These are phyloP conservation scores for Macaria notata DNA, from an alignment of 2,888 invertebrate genomes.

Conservation along the genomic window DNA sequence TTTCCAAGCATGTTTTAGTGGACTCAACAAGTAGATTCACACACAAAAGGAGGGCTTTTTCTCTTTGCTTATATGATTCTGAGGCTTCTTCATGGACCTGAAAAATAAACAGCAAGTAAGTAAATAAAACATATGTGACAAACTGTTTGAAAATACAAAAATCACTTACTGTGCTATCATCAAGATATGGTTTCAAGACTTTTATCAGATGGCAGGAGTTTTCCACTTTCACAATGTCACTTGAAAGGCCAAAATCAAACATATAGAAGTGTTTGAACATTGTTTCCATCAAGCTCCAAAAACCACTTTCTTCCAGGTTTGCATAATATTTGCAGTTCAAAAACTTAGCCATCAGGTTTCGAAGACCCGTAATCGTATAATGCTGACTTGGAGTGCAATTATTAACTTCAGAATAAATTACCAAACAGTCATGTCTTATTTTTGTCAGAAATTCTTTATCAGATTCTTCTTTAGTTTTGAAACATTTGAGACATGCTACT, in stretches of 20 bases:
- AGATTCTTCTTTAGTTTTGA: slow-evolving; percentile 35
- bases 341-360: slow-evolving; percentile 62
- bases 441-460: slow-evolving; percentile 32
- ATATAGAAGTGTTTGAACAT: slow-evolving; percentile 68
- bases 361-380: slow-evolving; percentile 49
- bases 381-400: slow-evolving; percentile 41
- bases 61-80: slow-evolving; percentile 55
- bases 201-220: slow-evolving; percentile 54
- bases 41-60: slow-evolving; percentile 56
- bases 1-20: slow-evolving; percentile 74
- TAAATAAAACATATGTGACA: no score
- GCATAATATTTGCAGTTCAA: slow-evolving; percentile 59
- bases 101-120: background rate
- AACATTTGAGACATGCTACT: slow-evolving; percentile 62
- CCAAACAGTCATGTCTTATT: slow-evolving; percentile 39
- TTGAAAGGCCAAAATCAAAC: slow-evolving; percentile 54
- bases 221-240: slow-evolving; percentile 53
- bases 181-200: slow-evolving; percentile 52
- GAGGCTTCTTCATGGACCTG: slow-evolving; percentile 45
- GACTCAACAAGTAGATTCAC: slow-evolving; percentile 70
- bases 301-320: slow-evolving; percentile 49
- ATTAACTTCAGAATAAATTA: slow-evolving; percentile 46
- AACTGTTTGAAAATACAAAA: no score
- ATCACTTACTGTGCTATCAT: slow-evolving; percentile 34
- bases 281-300: slow-evolving; percentile 55